Percentiles rank a stretch among this genome's conserved stretches.
Evolutionary conservation across 1,140 invertebrate species (phyloP).

Genomic region (Hypothenemus hampei): DNA sequence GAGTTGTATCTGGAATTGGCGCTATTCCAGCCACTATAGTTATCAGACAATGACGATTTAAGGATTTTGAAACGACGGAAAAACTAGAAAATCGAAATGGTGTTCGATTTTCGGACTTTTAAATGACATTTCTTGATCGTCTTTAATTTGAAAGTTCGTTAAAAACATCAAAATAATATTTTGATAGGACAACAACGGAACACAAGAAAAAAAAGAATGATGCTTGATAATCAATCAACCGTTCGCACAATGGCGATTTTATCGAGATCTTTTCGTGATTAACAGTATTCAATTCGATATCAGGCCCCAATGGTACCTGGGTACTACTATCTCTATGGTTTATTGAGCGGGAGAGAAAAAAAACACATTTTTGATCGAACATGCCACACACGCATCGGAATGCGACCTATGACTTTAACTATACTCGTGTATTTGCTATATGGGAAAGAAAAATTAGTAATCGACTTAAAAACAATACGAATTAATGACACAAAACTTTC

Average conservation of each 20-base stretch:
- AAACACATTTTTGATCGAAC: slow-evolving; percentile 3
- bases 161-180: no score
- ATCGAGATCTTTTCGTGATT: slow-evolving; percentile 13
- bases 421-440: neutral
- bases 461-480: neutral
- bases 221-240: slow-evolving; percentile 9
- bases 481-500: neutral
- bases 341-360: neutral
- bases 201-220: no score
- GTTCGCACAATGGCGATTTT: slow-evolving; percentile 10
- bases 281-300: slow-evolving; percentile 11
- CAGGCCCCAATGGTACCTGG: neutral
- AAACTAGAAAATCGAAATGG: no score
- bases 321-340: slow-evolving; percentile 3
- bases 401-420: slow-evolving; percentile 3
- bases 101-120: no score
- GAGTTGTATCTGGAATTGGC: no score
- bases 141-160: no score
- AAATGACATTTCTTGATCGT: no score
- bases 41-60: no score
- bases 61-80: no score
- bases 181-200: slow-evolving; percentile 5
- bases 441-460: neutral
- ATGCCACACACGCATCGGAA: slow-evolving; percentile 4
- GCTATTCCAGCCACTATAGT: no score